These are phyloP conservation scores for Tetrax tetrax DNA, from an alignment of 2,113 vertebrate species.

Conservation along the genomic window DNA sequence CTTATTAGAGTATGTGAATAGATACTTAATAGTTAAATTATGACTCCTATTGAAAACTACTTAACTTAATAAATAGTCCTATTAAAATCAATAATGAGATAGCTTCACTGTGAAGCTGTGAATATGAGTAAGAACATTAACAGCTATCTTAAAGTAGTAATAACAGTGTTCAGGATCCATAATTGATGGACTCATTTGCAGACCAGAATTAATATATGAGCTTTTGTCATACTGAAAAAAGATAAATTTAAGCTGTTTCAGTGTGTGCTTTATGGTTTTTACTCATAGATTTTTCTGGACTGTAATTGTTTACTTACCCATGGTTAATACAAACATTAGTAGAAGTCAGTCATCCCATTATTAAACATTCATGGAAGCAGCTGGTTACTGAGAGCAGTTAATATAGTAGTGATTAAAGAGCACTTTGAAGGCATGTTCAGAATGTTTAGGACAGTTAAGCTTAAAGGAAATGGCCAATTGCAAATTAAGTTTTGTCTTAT, in stretches of 20 bases:
- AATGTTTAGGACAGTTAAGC: slow-evolving; percentile 20
- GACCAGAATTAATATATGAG: not conserved
- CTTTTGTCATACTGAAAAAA: not conserved
- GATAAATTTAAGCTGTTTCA: not conserved
- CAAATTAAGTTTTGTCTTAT: slow-evolving; percentile 37
- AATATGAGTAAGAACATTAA: slow-evolving; percentile 1
- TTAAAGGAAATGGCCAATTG: slow-evolving; percentile 37
- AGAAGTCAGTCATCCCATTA: not conserved
- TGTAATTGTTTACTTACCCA: slow-evolving; percentile 8
- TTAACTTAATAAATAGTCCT: slow-evolving; percentile 3
- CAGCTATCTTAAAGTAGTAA: slow-evolving; percentile 14
- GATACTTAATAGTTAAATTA: not conserved
- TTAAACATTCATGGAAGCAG: slow-evolving; percentile 4
- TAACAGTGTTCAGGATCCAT: not conserved
- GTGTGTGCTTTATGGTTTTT: not conserved
- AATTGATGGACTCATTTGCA: slow-evolving; percentile 24
- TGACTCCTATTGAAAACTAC: not conserved
- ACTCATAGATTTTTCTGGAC: not conserved
- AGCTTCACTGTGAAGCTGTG: not conserved
- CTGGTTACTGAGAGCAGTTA: slow-evolving; percentile 5
- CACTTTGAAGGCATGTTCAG: slow-evolving; percentile 1
- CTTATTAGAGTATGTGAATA: not conserved
- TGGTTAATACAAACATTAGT: not conserved
- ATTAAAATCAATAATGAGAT: slow-evolving; percentile 18
- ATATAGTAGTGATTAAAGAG: slow-evolving; percentile 31